phyloP scores from a whole-genome alignment of 2,888 invertebrate genomes.

The Labia minor region DNA sequence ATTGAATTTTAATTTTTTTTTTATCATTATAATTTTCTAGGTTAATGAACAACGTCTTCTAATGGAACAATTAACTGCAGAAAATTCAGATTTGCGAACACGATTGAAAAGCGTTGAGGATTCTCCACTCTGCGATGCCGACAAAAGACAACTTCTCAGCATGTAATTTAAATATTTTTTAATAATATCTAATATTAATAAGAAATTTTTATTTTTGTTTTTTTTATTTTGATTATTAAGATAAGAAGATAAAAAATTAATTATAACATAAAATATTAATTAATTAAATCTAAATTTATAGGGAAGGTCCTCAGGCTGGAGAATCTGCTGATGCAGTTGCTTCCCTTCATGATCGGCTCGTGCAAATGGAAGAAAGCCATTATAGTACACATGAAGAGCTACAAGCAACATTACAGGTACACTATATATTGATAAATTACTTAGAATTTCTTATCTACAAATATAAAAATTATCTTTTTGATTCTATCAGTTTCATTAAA shows the following conservation, averaged over 20 bases:
- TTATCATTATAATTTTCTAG: neutral
- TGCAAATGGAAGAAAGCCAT: conserved; percentile 86
- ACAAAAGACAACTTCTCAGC: no score
- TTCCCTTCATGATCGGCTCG: conserved; percentile 83
- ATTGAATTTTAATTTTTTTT: no score
- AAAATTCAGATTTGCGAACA: no score
- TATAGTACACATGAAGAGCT: conserved; percentile 85
- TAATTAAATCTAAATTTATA: neutral
- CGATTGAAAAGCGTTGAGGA: no score
- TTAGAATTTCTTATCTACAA: no score
- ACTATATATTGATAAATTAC: no score
- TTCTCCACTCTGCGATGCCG: no score
- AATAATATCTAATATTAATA: neutral
- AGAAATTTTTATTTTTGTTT: no score
- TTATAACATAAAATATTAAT: neutral
- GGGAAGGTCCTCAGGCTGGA: neutral
- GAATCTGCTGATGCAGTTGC: conserved; percentile 48
- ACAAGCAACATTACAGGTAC: conserved; percentile 73
- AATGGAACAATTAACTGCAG: neutral
- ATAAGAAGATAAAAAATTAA: no score
- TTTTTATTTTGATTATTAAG: neutral
- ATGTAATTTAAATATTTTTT: no score
- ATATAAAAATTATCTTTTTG: no score
- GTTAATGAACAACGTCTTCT: neutral
- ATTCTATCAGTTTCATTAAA: no score